Percentiles rank a stretch among this genome's conserved stretches.
Evolutionary conservation across 2,113 vertebrate genomes (phyloP).

Genomic region (Ptilorrhoa leucosticta): DNA sequence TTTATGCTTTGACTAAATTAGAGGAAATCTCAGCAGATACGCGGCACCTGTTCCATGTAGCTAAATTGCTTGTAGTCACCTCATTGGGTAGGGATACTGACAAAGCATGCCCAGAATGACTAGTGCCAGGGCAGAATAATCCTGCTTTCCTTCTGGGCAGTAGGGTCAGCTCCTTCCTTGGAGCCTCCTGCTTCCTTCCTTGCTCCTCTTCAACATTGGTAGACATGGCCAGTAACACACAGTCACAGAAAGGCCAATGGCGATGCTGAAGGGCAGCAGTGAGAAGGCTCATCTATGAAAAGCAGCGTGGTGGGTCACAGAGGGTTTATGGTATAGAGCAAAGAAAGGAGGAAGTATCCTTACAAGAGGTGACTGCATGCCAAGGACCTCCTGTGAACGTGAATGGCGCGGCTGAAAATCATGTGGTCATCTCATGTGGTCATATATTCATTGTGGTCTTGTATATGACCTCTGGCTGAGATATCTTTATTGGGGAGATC

Average conservation of each 20-base stretch:
- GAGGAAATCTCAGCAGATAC: not conserved
- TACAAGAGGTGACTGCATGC: not conserved
- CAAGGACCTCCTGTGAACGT: not conserved
- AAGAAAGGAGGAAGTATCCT: not conserved
- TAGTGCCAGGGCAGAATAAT: not conserved
- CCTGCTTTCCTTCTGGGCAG: not conserved
- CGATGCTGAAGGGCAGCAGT: not conserved
- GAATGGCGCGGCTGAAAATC: not conserved
- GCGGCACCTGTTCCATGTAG: not conserved
- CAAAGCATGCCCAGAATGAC: not conserved
- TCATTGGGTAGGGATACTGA: not conserved
- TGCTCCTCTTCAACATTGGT: not conserved
- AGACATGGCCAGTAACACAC: not conserved
- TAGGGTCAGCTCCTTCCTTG: not conserved
- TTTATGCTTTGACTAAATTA: not conserved
- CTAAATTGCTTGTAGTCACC: not conserved
- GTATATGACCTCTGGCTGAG: not conserved
- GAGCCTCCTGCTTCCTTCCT: not conserved
- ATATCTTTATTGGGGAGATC: no score
- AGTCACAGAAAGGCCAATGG: not conserved
- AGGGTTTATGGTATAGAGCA: not conserved
- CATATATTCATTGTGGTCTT: not conserved
- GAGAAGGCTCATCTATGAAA: not conserved
- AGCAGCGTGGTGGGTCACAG: not conserved
- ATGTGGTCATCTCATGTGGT: not conserved